These are phyloP conservation scores for Rhamphomyia laevipes DNA, from an alignment of 2,888 invertebrate genomes.

Conservation along the genomic window DNA sequence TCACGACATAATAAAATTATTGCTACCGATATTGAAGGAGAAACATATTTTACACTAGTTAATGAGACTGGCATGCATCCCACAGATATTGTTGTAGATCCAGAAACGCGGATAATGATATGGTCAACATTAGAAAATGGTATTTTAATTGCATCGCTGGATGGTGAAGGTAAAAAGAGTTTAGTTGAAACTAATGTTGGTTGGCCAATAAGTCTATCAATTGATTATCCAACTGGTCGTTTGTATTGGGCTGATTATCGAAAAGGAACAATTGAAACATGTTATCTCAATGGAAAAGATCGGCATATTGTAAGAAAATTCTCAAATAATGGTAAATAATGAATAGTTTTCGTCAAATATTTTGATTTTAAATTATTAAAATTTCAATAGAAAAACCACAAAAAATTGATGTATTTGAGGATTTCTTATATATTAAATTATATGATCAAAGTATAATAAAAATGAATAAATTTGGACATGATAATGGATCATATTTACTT, in stretches of 20 bases:
- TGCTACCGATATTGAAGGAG: slow-evolving; percentile 34
- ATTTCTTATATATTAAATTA: slow-evolving; percentile 53
- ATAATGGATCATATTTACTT: slow-evolving; percentile 43
- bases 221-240: slow-evolving; percentile 60
- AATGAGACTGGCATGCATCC: slow-evolving; percentile 50
- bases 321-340: slow-evolving; percentile 37
- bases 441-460: slow-evolving; percentile 51
- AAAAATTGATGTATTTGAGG: slow-evolving; percentile 63
- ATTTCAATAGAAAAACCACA: slow-evolving; percentile 46
- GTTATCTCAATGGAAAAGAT: slow-evolving; percentile 55
- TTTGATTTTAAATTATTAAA: no score
- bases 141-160: slow-evolving; percentile 53
- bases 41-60: slow-evolving; percentile 30
- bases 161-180: slow-evolving; percentile 46
- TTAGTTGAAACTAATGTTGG: slow-evolving; percentile 50
- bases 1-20: slow-evolving; percentile 35
- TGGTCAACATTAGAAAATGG: slow-evolving; percentile 65
- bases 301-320: slow-evolving; percentile 48
- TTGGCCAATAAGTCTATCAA: slow-evolving; percentile 64
- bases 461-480: slow-evolving; percentile 54
- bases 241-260: slow-evolving; percentile 81
- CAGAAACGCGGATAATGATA: slow-evolving; percentile 48
- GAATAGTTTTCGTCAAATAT: slow-evolving; percentile 4
- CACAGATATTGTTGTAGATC: slow-evolving; percentile 57
- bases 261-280: slow-evolving; percentile 56